phyloP scores from a whole-genome alignment of 2,113 vertebrate species.

The Lepus americanus region DNA sequence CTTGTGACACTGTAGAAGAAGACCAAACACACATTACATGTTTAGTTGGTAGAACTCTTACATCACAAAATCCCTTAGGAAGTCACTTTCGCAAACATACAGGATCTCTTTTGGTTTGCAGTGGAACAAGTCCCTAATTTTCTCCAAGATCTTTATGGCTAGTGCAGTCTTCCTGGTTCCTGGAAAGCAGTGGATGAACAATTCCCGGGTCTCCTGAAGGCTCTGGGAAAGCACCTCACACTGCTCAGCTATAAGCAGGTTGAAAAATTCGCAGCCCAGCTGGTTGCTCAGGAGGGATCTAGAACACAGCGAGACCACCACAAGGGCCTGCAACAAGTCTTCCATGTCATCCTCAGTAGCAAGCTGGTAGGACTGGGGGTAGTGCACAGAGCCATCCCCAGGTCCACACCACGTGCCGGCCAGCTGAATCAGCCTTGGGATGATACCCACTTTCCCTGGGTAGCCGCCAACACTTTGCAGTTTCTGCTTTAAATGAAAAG shows the following conservation, averaged over 20 bases:
- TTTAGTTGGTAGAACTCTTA: slow-evolving; percentile 75
- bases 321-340: slow-evolving; percentile 76
- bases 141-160: slow-evolving; percentile 81
- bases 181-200: slow-evolving; percentile 87
- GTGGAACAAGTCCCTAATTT: slow-evolving; percentile 78
- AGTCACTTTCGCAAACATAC: slow-evolving; percentile 86
- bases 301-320: slow-evolving; percentile 74
- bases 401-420: background rate
- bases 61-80: slow-evolving; percentile 81
- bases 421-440: slow-evolving; percentile 78
- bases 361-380: slow-evolving; percentile 78
- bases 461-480: slow-evolving; percentile 85
- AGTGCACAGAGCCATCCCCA: background rate
- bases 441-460: slow-evolving; percentile 80
- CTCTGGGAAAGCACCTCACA: slow-evolving; percentile 79
- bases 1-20: background rate
- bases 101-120: slow-evolving; percentile 84
- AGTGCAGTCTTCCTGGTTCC: slow-evolving; percentile 87
- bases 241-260: slow-evolving; percentile 82
- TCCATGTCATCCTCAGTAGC: slow-evolving; percentile 29
- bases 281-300: slow-evolving; percentile 80
- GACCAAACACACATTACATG: background rate
- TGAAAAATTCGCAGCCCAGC: slow-evolving; percentile 82
- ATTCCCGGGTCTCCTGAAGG: slow-evolving; percentile 76
- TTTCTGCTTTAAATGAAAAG: slow-evolving; percentile 83